These are phyloP conservation scores for Vannuccia rotundouncinata DNA, from an alignment of 2,888 invertebrate species.

Conservation along the genomic window DNA sequence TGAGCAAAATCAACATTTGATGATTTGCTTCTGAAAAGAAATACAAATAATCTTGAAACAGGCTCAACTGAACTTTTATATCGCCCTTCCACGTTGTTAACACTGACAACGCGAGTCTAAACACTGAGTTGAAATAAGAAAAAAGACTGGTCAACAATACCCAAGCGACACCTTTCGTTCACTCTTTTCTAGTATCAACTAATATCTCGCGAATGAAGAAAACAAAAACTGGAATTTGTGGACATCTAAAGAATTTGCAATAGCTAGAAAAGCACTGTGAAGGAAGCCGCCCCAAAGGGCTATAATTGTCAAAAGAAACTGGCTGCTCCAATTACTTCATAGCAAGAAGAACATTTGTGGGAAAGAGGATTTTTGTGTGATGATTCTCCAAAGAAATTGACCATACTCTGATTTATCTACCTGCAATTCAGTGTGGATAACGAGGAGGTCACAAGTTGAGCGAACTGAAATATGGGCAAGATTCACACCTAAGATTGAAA, in stretches of 20 bases:
- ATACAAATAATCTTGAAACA: neutral
- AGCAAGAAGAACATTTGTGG: neutral
- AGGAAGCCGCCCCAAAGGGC: neutral
- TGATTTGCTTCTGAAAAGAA: neutral
- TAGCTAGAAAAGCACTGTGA: neutral
- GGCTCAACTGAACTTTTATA: conserved; percentile 5
- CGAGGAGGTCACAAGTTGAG: neutral
- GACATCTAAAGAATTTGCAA: neutral
- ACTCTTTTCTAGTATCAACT: neutral
- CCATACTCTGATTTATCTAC: no score
- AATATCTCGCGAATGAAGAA: neutral
- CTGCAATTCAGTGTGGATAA: no score
- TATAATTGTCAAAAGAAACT: neutral
- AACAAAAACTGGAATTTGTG: neutral
- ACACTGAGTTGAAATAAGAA: neutral
- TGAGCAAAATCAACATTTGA: conserved; percentile 14
- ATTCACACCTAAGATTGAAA: neutral
- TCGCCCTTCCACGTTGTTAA: neutral
- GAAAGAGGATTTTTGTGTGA: neutral
- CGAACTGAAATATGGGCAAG: neutral
- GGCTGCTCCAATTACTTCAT: neutral
- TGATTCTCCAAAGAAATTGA: neutral
- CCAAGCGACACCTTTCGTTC: no score
- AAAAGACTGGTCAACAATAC: neutral
- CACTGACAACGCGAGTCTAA: neutral